Evolutionary conservation across 1,140 invertebrate species (phyloP).

Genomic region (Ylistrum balloti): DNA sequence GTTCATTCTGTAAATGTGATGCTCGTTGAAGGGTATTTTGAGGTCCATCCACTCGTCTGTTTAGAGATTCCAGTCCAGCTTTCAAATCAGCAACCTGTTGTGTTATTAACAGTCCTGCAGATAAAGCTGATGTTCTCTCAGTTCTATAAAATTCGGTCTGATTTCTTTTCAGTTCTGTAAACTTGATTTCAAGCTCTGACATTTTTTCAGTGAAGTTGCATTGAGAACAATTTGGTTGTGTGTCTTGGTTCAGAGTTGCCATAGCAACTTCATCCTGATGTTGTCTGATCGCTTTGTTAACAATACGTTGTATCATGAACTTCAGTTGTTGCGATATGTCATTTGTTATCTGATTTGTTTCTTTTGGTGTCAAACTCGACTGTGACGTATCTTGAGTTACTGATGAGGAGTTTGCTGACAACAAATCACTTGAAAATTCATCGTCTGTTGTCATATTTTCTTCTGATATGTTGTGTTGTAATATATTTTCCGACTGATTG

Average conservation of each 20-base stretch:
- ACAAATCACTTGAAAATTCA: neutral
- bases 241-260: neutral
- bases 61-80: conserved; percentile 59
- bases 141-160: neutral
- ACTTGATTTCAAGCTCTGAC: neutral
- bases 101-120: conserved; percentile 30
- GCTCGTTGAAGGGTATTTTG: conserved; percentile 40
- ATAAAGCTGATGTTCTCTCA: neutral
- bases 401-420: neutral
- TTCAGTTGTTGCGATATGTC: neutral
- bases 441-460: neutral
- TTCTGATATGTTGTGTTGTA: neutral
- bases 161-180: neutral
- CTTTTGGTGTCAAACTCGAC: neutral
- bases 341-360: neutral
- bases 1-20: conserved; percentile 14
- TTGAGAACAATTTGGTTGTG: neutral
- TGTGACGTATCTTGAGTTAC: neutral
- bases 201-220: conserved; percentile 28
- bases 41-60: conserved; percentile 45
- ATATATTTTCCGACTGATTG: neutral
- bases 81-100: conserved; percentile 63
- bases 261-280: neutral
- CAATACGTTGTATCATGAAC: neutral
- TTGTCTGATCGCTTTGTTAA: neutral